These are phyloP conservation scores for Brachynemurus nebulosus DNA, from an alignment of 2,888 invertebrate species.

Conservation along the genomic window DNA sequence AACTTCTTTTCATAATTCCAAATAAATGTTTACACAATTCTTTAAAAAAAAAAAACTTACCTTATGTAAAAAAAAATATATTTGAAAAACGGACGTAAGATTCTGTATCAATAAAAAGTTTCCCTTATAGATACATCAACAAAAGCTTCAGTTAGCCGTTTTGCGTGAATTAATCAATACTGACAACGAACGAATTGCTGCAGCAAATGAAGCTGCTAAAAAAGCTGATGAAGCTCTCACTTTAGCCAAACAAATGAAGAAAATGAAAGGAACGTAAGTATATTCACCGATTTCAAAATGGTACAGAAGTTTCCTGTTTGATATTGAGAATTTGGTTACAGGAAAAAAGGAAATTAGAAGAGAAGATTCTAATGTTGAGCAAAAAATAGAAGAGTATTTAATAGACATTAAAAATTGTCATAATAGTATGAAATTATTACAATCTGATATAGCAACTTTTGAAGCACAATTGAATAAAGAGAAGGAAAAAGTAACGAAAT, in stretches of 20 bases:
- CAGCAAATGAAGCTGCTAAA: not conserved
- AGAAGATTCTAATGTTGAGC: constrained; percentile 19
- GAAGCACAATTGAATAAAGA: constrained; percentile 27
- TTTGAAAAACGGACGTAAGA: no score
- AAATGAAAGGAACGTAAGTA: no score
- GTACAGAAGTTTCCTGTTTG: not conserved
- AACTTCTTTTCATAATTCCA: no score
- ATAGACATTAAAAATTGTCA: constrained; percentile 25
- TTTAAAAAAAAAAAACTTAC: no score
- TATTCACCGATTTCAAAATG: no score
- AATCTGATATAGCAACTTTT: constrained; percentile 22
- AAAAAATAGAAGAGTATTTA: constrained; percentile 21
- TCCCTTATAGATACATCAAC: constrained; percentile 3
- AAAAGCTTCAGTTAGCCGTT: not conserved
- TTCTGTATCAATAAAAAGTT: no score
- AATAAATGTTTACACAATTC: no score
- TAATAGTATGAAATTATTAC: constrained; percentile 25
- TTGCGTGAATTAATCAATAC: constrained; percentile 3
- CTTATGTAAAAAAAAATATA: no score
- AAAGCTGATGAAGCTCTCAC: not conserved
- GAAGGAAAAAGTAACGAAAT: constrained; percentile 26
- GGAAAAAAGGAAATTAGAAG: constrained; percentile 25
- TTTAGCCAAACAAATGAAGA: not conserved
- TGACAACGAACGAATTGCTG: not conserved
- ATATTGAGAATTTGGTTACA: constrained; percentile 12